Percentiles rank a stretch among this genome's conserved stretches.
These are phyloP conservation scores for Otocyon megalotis DNA, from an alignment of 2,113 vertebrate species.

Conservation along the genomic window DNA sequence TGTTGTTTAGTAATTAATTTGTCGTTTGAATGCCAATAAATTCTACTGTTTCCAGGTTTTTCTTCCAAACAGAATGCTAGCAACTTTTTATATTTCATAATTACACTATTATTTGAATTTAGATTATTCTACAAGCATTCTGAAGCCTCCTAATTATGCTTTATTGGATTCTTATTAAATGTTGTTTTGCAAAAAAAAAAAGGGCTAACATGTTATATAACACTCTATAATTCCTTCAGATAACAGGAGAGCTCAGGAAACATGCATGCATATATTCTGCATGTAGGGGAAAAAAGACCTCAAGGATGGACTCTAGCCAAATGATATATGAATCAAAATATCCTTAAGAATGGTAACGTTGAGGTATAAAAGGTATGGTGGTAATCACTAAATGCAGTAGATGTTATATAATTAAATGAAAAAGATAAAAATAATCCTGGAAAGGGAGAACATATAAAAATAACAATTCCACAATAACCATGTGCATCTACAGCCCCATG, in stretches of 20 bases:
- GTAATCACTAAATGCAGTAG: neutral
- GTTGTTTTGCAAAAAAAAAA: constrained; percentile 4
- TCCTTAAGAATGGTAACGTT: neutral
- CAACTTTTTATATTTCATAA: constrained; percentile 27
- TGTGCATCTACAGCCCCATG: neutral
- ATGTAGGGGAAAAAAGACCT: neutral
- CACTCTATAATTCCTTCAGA: constrained; percentile 11
- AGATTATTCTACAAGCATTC: constrained; percentile 8
- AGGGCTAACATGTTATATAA: neutral
- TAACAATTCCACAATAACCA: neutral
- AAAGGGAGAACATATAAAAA: constrained; percentile 43
- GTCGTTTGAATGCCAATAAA: constrained; percentile 7
- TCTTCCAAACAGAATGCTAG: neutral
- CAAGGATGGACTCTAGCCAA: neutral
- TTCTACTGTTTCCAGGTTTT: neutral
- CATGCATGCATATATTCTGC: neutral
- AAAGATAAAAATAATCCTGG: constrained; percentile 40
- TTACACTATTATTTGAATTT: constrained; percentile 6
- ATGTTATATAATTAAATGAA: constrained; percentile 9
- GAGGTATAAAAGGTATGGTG: neutral
- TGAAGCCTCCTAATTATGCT: neutral
- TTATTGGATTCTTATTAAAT: constrained; percentile 10
- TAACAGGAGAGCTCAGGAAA: constrained; percentile 33
- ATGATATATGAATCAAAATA: neutral
- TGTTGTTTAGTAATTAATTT: neutral